These are phyloP conservation scores for Gallinago media DNA, from an alignment of 2,113 vertebrate genomes.

Conservation along the genomic window DNA sequence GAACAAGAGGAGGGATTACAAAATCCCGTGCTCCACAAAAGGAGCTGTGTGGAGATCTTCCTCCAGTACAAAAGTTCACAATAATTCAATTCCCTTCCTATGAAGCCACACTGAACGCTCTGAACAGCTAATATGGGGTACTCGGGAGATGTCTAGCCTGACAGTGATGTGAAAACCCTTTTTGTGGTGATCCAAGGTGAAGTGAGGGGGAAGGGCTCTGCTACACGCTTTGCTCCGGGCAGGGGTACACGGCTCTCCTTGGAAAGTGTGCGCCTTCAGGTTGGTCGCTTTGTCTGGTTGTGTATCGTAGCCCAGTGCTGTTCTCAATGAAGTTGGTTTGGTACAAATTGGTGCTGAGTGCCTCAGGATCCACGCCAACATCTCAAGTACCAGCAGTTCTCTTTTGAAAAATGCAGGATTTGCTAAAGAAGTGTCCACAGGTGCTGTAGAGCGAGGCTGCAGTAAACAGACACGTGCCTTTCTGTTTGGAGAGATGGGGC, in stretches of 20 bases:
- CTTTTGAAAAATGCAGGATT: neutral
- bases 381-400: neutral
- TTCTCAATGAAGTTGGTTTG: rapidly evolving
- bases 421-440: neutral
- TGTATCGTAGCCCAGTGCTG: rapidly evolving
- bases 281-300: neutral
- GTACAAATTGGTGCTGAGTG: neutral
- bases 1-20: conserved; percentile 16
- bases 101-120: neutral
- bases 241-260: neutral
- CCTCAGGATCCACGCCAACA: neutral
- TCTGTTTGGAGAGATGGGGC: neutral
- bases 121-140: neutral
- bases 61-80: neutral
- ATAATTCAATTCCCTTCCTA: neutral
- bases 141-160: rapidly evolving
- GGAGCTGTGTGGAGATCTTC: neutral
- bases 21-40: neutral
- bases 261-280: rapidly evolving
- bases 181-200: neutral
- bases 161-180: neutral
- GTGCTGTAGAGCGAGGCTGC: neutral
- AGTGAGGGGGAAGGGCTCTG: neutral
- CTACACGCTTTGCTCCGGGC: neutral
- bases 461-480: neutral